Evolutionary conservation across 2,888 invertebrate genomes (phyloP).

Genomic region (Dryobotodes eremita): DNA sequence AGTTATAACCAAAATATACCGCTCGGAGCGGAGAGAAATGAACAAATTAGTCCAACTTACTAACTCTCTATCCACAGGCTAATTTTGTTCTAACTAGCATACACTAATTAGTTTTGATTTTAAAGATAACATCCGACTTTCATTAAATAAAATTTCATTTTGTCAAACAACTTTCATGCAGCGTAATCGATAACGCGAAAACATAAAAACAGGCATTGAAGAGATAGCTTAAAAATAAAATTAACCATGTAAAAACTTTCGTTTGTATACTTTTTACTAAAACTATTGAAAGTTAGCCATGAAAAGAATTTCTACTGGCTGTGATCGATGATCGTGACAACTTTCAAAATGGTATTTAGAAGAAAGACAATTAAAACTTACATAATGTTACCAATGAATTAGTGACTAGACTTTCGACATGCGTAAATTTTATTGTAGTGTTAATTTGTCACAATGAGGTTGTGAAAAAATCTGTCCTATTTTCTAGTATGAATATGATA

Average conservation of each 20-base stretch:
- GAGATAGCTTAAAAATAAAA: constrained; percentile 60
- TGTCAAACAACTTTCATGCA: constrained; percentile 62
- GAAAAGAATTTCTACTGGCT: constrained; percentile 72
- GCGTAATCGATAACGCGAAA: constrained; percentile 53
- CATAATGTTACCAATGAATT: constrained; percentile 48
- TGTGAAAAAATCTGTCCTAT: constrained; percentile 31
- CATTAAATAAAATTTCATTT: constrained; percentile 43
- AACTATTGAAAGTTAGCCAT: constrained; percentile 73
- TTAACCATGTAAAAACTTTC: constrained; percentile 69
- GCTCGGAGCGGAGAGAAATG: constrained; percentile 3
- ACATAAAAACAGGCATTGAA: constrained; percentile 55
- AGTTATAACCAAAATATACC: constrained; percentile 30
- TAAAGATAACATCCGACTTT: constrained; percentile 36
- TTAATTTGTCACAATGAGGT: constrained; percentile 20
- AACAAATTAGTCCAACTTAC: constrained; percentile 5
- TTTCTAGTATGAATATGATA: constrained; percentile 22
- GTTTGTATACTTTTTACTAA: constrained; percentile 64
- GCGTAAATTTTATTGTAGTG: constrained; percentile 27
- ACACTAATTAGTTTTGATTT: constrained; percentile 34
- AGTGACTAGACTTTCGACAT: constrained; percentile 26
- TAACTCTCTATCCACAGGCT: constrained; percentile 17
- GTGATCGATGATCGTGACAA: constrained; percentile 77
- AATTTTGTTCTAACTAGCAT: constrained; percentile 23
- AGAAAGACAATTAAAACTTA: constrained; percentile 67
- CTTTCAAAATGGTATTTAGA: constrained; percentile 75